Evolutionary conservation across 2,113 vertebrate genomes (phyloP).

Genomic region (Caracal caracal): DNA sequence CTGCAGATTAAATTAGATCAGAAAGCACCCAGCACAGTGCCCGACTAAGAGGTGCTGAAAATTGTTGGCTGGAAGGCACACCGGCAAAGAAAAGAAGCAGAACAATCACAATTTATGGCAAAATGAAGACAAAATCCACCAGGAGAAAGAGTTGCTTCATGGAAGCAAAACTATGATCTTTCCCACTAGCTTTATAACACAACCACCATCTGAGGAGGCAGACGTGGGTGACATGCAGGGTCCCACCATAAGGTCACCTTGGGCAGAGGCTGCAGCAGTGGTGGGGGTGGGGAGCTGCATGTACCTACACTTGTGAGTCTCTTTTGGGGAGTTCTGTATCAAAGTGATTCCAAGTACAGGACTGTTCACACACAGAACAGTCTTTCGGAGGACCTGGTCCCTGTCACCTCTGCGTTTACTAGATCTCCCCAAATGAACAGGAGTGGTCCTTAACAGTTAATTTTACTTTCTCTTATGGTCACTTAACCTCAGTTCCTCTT

Average conservation of each 20-base stretch:
- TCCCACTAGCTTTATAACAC: background rate
- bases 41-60: background rate
- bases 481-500: background rate
- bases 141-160: background rate
- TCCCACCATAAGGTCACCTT: background rate
- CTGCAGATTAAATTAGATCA: background rate
- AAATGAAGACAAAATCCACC: background rate
- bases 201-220: too few relatives aligned
- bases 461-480: background rate
- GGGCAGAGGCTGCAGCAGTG: background rate
- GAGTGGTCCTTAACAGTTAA: background rate
- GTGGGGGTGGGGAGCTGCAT: too few relatives aligned
- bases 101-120: background rate
- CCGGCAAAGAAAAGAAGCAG: background rate
- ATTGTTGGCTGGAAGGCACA: background rate
- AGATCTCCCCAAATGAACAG: background rate
- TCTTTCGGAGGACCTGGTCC: background rate
- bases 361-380: background rate
- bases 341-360: background rate
- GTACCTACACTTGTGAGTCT: background rate
- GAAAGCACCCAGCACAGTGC: background rate
- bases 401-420: background rate
- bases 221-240: background rate
- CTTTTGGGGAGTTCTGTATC: background rate
- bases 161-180: background rate